A percentile compares a stretch with the other conserved stretches of the same genome.
Conservation (phyloP, 2,888 invertebrate species). For the Lithophane ornitopus region DNA sequence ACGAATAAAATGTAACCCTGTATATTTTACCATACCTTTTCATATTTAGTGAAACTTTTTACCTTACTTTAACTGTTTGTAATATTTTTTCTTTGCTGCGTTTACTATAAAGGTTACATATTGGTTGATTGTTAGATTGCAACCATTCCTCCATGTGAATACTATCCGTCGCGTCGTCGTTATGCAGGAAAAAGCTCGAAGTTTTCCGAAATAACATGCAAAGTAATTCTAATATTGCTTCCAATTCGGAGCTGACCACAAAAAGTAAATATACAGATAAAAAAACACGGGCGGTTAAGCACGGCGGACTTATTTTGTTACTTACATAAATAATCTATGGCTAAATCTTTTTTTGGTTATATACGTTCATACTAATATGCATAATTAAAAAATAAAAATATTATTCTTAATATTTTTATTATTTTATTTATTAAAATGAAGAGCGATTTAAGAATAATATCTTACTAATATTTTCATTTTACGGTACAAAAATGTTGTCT, state of each 20-base stretch:
- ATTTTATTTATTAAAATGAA: too few relatives aligned
- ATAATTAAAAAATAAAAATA: too few relatives aligned
- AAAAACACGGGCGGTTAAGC: not conserved
- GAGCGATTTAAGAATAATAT: too few relatives aligned
- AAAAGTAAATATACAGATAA: not conserved
- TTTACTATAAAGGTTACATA: not conserved
- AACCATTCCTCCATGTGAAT: not conserved
- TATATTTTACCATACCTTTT: not conserved
- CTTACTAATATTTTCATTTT: too few relatives aligned
- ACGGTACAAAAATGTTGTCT: too few relatives aligned
- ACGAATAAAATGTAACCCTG: too few relatives aligned
- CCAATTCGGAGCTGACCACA: not conserved
- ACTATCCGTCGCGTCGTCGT: not conserved
- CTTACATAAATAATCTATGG: too few relatives aligned
- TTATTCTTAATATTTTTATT: too few relatives aligned
- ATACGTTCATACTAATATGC: too few relatives aligned
- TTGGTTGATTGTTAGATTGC: constrained; percentile 8
- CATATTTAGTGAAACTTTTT: not conserved
- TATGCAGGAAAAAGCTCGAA: not conserved
- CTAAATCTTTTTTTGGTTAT: too few relatives aligned
- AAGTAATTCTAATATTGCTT: not conserved
- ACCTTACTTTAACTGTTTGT: not conserved
- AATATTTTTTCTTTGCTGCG: not conserved
- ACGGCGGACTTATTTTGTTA: too few relatives aligned
- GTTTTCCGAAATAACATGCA: not conserved